phyloP scores from a whole-genome alignment of 2,797 vertebrate genomes.

The Arctocebus calabarensis region DNA sequence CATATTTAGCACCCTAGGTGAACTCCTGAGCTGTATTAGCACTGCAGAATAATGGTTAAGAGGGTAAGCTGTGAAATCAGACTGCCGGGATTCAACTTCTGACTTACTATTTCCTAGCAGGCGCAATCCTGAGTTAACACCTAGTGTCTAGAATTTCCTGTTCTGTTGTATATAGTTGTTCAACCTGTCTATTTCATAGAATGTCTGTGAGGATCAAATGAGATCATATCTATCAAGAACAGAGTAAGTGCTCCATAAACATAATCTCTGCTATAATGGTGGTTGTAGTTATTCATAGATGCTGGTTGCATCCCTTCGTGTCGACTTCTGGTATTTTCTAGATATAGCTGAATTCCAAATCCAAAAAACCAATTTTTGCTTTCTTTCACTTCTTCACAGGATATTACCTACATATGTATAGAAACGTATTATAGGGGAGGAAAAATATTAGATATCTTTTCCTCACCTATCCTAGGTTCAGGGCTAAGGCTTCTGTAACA shows the following conservation, averaged over 20 bases:
- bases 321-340: not conserved
- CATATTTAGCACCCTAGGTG: not conserved
- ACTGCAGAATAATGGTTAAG: not conserved
- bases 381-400: not conserved
- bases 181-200: slow-evolving; percentile 4
- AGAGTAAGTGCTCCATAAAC: slow-evolving; percentile 14
- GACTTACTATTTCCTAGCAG: not conserved
- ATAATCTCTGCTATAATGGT: not conserved
- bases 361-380: not conserved
- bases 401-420: not conserved
- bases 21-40: not conserved
- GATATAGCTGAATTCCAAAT: slow-evolving; percentile 44
- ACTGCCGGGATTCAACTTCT: not conserved
- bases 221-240: slow-evolving; percentile 12
- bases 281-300: not conserved
- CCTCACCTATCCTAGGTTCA: not conserved
- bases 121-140: not conserved
- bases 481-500: not conserved
- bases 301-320: not conserved
- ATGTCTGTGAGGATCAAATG: not conserved
- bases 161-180: not conserved
- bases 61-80: not conserved
- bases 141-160: not conserved
- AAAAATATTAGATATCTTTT: not conserved
- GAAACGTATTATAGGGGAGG: not conserved